These are phyloP conservation scores for Procavia capensis DNA, from an alignment of 2,113 vertebrate genomes.

Conservation along the genomic window DNA sequence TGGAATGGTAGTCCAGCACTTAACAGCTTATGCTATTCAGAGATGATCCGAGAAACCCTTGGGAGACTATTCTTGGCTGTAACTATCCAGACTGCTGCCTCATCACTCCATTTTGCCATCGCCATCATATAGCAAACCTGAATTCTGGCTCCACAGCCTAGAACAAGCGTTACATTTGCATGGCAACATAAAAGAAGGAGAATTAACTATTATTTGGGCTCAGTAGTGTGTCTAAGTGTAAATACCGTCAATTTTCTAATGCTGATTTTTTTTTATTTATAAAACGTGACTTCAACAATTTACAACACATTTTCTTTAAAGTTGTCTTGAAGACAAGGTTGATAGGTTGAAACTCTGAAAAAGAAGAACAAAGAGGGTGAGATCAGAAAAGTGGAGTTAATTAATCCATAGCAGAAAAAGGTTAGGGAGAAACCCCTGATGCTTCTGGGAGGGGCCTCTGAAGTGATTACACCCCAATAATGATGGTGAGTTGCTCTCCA, in stretches of 20 bases:
- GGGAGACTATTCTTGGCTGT: neutral
- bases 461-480: accelerated
- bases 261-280: neutral
- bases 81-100: neutral
- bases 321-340: neutral
- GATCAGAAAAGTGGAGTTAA: neutral
- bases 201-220: neutral
- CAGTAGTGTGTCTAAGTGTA: neutral
- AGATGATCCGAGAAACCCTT: neutral
- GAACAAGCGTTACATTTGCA: neutral
- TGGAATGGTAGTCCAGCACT: neutral
- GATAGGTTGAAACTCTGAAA: neutral
- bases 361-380: neutral
- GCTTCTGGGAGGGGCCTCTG: neutral
- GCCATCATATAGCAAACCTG: neutral
- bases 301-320: neutral
- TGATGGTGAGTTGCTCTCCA: neutral
- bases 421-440: neutral
- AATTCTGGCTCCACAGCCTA: neutral
- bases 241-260: neutral
- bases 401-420: neutral
- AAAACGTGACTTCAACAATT: neutral
- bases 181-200: neutral
- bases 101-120: neutral
- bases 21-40: neutral